Evolutionary conservation across 2,888 invertebrate species (phyloP), one percentile per base, ranked within the genome.

Genomic region (Cheilosia soror): DNA sequence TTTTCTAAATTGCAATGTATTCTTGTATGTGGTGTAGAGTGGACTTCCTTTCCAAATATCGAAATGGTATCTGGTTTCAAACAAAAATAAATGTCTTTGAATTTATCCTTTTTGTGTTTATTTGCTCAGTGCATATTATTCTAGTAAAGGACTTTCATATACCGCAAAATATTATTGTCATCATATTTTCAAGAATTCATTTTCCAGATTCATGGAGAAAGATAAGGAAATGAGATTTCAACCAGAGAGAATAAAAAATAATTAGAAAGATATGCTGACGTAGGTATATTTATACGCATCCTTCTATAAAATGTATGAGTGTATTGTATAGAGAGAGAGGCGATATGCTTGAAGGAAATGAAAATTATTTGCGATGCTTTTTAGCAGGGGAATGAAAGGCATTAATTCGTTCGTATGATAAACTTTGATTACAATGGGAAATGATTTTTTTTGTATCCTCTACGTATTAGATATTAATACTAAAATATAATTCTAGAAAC

Each of bases 201-300:
- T 71, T 80, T 80, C 25, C 60, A 66, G 20, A 33, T 42, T 57
- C 42, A 27, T 65, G n/a, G 31, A 53, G 57, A 47, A 27, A 53
- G 47, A 76, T 51, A 72, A 80, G 71, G 81, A 85, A 77, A 80
- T 80, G 75, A 60, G 49, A 84, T 76, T 80, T 84, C 66, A 60
- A 15, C 44, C 25, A 13, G 37, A 27, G 33, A 7, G 40, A 58
- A 51, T 33, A 44, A 47, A 57, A 37, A 42, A 58, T 60, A 75
- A 65, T 51, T 49, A 60, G 37, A 66, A 51, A 78, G 73, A 79
- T 27, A 62, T 5, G 29, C 75, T 69, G 58, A 71, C 60, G 75
- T 66, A 78, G 42, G n/a, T 11, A 37, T 37, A 37, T 37, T 9
- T 37, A 37, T 4, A 3, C 37, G 11, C 37, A 15, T 15, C 15